Evolutionary conservation across 2,888 invertebrate species (phyloP), one percentile per base, ranked within the genome.

Genomic region (Rosalia funebris): DNA sequence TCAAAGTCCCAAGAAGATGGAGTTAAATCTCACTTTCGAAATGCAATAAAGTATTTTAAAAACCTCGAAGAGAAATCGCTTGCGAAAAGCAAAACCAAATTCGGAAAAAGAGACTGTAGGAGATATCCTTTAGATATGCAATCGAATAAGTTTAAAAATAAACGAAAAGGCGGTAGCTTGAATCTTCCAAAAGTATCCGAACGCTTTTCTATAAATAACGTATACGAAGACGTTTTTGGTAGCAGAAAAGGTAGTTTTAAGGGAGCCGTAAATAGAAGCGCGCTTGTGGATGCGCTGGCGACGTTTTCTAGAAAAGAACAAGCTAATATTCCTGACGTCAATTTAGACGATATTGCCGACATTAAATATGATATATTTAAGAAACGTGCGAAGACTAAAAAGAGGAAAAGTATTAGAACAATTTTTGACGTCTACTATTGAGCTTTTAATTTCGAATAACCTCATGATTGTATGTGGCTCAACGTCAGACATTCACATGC

Each of bases 401-500:
- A 66, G 41, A 61, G 73, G 17, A 71, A 55, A 58, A 72, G 71
- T 46, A 41, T 74, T 19, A 69, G 65, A 50, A 63, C 66, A 10
- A 14, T 74, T 46, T 74, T 74, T 52, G 69, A 74, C 59, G 63
- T 74, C 36, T 63, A 68, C 56, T 73, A 73, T 66, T 73, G 62
- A 69, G 25, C 7, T 25, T 5, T 25, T 25, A 3, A 7, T n/a
- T n/a, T n/a, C n/a, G n/a, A n/a, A n/a, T n/a, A n/a, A n/a, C n/a
- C n/a, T n/a, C n/a, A n/a, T n/a, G n/a, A n/a, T n/a, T n/a, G n/a
- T n/a, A n/a, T n/a, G n/a, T n/a, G n/a, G n/a, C n/a, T n/a, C n/a
- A n/a, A n/a, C n/a, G n/a, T n/a, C n/a, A n/a, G n/a, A n/a, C n/a
- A n/a, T n/a, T n/a, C n/a, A n/a, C n/a, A n/a, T n/a, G n/a, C n/a